These are phyloP conservation scores for Orbicella faveolata DNA, from an alignment of 64 coral and sea anemone species.

Conservation along the genomic window DNA sequence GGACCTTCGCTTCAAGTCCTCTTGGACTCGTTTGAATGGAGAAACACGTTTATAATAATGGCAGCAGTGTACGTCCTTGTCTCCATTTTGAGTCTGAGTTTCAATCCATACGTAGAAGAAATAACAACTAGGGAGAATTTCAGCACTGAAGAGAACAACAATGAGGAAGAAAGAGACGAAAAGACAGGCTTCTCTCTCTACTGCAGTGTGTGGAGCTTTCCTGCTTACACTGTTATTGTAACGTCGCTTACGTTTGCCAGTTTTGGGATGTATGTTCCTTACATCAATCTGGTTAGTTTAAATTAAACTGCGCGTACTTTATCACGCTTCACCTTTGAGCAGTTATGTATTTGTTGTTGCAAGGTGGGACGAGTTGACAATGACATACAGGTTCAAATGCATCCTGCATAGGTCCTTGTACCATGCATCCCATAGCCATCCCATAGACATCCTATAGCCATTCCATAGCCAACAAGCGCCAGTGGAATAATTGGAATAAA, in stretches of 20 bases:
- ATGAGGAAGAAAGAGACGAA: too few relatives aligned
- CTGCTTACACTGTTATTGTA: neutral
- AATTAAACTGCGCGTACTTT: too few relatives aligned
- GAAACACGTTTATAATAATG: constrained; percentile 27
- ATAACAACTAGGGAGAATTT: neutral
- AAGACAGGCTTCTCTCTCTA: neutral
- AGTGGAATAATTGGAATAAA: too few relatives aligned
- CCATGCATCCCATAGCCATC: too few relatives aligned
- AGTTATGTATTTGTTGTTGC: too few relatives aligned
- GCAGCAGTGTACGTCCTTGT: neutral
- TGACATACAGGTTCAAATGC: too few relatives aligned
- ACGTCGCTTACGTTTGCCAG: neutral
- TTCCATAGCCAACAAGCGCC: too few relatives aligned
- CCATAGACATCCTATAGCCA: too few relatives aligned
- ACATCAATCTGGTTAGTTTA: constrained; percentile 53
- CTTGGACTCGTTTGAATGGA: constrained; percentile 46
- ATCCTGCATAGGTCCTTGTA: too few relatives aligned
- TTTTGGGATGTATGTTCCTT: constrained; percentile 35
- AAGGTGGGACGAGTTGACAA: too few relatives aligned
- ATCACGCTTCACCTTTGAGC: too few relatives aligned
- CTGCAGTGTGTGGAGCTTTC: constrained; percentile 26
- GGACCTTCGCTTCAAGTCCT: constrained; percentile 55
- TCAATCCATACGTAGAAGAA: constrained; percentile 30
- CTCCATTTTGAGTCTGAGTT: neutral
- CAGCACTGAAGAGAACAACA: neutral